Conservation (phyloP, 2,797 vertebrate species). For the Myotis planiceps region DNA sequence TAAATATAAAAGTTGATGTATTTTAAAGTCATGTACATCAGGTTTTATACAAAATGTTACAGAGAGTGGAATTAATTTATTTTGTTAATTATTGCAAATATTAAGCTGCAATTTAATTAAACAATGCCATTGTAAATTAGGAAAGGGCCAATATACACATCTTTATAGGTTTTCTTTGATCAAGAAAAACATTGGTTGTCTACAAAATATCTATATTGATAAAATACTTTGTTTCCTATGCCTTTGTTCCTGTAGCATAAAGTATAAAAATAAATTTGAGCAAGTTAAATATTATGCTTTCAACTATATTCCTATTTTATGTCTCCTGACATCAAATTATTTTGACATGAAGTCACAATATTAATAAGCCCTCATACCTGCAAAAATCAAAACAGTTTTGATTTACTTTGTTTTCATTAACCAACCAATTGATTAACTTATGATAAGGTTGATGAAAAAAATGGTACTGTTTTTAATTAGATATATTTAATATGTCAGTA, state of each 20-base stretch:
- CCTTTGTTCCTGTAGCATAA: not conserved
- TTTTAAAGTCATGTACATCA: not conserved
- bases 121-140: not conserved
- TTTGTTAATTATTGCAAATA: not conserved
- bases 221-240: not conserved
- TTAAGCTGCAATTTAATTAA: not conserved
- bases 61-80: not conserved
- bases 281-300: not conserved
- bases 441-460: not conserved
- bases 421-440: not conserved
- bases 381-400: not conserved
- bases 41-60: not conserved
- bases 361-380: not conserved
- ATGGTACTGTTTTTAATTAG: not conserved
- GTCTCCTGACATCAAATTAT: rapidly evolving
- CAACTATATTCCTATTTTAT: not conserved
- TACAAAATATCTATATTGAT: not conserved
- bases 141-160: not conserved
- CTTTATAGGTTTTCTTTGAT: not conserved
- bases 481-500: not conserved
- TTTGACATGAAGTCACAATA: not conserved
- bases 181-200: not conserved
- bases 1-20: not conserved
- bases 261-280: not conserved
- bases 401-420: conserved; percentile 11